Evolutionary conservation across 2,888 invertebrate species (phyloP), one percentile per base, ranked within the genome.

Genomic region (Synanthedon myopaeformis): DNA sequence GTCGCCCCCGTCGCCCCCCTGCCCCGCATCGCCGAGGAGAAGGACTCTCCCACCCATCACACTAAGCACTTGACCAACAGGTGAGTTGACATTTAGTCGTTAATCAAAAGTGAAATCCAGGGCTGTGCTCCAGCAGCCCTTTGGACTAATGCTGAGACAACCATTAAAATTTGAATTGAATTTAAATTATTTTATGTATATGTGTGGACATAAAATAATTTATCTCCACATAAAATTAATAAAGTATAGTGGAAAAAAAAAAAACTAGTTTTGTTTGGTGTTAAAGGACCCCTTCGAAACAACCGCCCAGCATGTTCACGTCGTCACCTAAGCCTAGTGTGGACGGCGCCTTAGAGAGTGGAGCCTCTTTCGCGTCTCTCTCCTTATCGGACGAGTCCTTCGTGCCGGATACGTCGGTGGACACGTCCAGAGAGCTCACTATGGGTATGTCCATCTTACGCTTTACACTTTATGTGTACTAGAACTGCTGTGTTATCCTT

Each of bases 11-110:
- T 83, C 54, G 78, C 79, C 41, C 87, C 92, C 54, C 79, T 96
- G 67, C 96, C 96, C 0, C 82, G 96, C 60, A 96, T 96, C 56
- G 95, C 96, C 0, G 96, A 96, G 79, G 96, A 96, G 75, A 95
- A 95, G 70, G 94, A 94, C 76, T 93, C 93, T 14, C 94, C 93
- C 0, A 93, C 93, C 0, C 92, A 92, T 50, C 83, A 84, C 42
- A 71, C 79, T 2, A 75, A 72, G 55, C 68, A 70, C 12, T 49
- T 23, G 17, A 13, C 2, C 8, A 45, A 13, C 14, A 45, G 13
- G 45, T 13, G 12, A 45, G 23, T 5, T 23, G 23, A 5, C 23
- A 23, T 23, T 23, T 4, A 23, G 19, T 23, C 19, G 19, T 4
- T 23, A 17, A 17, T 17, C 17, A 17, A 17, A 17, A 17, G 17